Conservation (phyloP, 2,888 invertebrate species). For the Tachina fera region DNA sequence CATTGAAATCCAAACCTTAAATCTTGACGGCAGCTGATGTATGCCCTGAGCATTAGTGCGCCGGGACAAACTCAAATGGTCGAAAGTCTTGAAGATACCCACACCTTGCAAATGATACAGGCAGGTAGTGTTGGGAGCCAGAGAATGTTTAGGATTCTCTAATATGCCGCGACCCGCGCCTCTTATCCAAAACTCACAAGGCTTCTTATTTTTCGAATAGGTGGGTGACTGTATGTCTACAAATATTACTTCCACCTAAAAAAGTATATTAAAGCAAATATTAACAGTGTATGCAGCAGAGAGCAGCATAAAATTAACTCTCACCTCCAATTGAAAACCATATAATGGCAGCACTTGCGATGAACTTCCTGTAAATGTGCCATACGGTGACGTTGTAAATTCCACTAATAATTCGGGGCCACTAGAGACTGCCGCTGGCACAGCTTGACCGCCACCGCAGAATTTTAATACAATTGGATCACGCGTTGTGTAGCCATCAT, state of each 20-base stretch:
- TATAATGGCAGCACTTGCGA: constrained; percentile 90
- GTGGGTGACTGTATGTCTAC: constrained; percentile 92
- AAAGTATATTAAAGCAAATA: neutral
- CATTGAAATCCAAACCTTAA: constrained; percentile 93
- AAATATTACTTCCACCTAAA: constrained; percentile 88
- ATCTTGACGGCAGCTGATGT: constrained; percentile 86
- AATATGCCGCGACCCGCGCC: constrained; percentile 91
- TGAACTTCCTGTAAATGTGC: constrained; percentile 91
- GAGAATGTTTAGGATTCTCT: constrained; percentile 92
- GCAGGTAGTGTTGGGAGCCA: constrained; percentile 94
- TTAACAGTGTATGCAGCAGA: neutral
- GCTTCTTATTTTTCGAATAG: constrained; percentile 92
- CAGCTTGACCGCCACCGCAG: constrained; percentile 93
- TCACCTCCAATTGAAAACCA: constrained; percentile 95
- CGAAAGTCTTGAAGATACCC: constrained; percentile 85
- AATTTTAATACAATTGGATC: constrained; percentile 94
- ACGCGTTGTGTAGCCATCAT: constrained; percentile 94
- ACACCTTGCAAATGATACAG: constrained; percentile 90
- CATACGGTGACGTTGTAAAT: constrained; percentile 94
- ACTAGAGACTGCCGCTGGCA: constrained; percentile 93
- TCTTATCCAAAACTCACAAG: constrained; percentile 93
- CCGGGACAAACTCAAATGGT: constrained; percentile 84
- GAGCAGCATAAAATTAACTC: constrained; percentile 25
- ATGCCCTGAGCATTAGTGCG: constrained; percentile 81
- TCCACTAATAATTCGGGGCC: constrained; percentile 94